Base-by-base conservation (phyloP, 2,113 vertebrate species). In the Notarius lentiginosus region DNA sequence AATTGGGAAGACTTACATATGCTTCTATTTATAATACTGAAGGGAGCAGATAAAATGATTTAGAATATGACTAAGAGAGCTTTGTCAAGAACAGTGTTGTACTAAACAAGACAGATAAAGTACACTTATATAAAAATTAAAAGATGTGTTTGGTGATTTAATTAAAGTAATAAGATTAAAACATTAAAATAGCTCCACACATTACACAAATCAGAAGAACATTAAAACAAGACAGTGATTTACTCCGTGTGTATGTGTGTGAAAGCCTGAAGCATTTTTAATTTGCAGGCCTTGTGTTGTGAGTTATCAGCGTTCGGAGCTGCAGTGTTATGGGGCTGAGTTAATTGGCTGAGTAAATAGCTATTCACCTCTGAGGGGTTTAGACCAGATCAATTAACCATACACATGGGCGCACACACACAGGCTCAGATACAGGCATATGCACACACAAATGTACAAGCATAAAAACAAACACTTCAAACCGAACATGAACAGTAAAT, bases 331-430 rank as follows among this genome's bases (percentile, higher is more conserved):
- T 83, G 90, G 66, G 90, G 88, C 82, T 87, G 90, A 94, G 93
- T 94, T 93, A 95, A 95, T 94, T 93, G 92, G 93, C 91, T 93
- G 90, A 93, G 90, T 91, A 94, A 94, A 94, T 92, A 90, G 88
- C 89, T 92, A 89, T 92, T 93, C 93, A 92, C 90, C 94, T 92
- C 91, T 86, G 66, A 94, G 92, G 91, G 87, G 92, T 91, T 92
- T 89, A 90, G 66, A 91, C 88, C 90, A 91, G 90, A 91, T 88
- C 92, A 94, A 94, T 95, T 93, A 94, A 94, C 76, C 77, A 87
- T 49, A 87, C 55, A 49, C 82, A 88, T 75, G 24, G 76, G 70
- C 30, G 41, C 60, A 63, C 68, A 68, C 58, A 49, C 20, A 15
- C 53, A 80, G 15, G 10, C 8, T 55, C 63, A 86, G 24, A 79